phyloP scores from a whole-genome alignment of 1,140 invertebrate species.

The Lucilia cuprina region DNA sequence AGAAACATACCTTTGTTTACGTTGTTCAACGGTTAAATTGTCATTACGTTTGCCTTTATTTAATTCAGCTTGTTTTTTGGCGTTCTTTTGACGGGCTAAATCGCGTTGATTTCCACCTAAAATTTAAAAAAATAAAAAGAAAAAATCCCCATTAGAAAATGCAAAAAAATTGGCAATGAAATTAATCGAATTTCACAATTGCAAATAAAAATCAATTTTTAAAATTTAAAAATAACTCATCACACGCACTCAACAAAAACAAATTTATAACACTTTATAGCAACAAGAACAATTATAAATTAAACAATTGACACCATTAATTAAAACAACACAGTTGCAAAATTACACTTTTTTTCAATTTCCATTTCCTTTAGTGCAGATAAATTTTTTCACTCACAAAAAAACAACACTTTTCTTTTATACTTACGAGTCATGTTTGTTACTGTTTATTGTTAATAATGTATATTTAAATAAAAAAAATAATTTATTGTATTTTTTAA shows the following conservation, averaged over 20 bases:
- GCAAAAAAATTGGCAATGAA: background rate
- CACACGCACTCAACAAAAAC: background rate
- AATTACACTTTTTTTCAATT: too few species aligned
- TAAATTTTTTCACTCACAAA: too few species aligned
- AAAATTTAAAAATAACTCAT: background rate
- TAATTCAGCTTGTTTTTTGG: slow-evolving; percentile 77
- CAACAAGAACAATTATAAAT: too few species aligned
- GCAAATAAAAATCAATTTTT: background rate
- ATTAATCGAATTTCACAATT: background rate
- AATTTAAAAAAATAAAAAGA: slow-evolving; percentile 34
- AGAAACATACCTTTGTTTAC: slow-evolving; percentile 74
- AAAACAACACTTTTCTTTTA: background rate
- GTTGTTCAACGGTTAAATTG: slow-evolving; percentile 77
- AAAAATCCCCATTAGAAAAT: slow-evolving; percentile 2
- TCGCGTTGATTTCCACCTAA: slow-evolving; percentile 86
- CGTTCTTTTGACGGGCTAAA: slow-evolving; percentile 80
- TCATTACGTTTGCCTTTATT: slow-evolving; percentile 72
- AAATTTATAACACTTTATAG: background rate
- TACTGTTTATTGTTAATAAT: background rate
- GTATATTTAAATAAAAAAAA: background rate
- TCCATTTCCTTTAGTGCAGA: too few species aligned
- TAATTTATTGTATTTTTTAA: background rate
- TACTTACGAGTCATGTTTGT: slow-evolving; percentile 26
- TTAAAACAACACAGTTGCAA: too few species aligned
- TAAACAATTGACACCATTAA: too few species aligned